These are phyloP conservation scores for Panthera uncia DNA, from an alignment of 2,113 vertebrate species.

Conservation along the genomic window DNA sequence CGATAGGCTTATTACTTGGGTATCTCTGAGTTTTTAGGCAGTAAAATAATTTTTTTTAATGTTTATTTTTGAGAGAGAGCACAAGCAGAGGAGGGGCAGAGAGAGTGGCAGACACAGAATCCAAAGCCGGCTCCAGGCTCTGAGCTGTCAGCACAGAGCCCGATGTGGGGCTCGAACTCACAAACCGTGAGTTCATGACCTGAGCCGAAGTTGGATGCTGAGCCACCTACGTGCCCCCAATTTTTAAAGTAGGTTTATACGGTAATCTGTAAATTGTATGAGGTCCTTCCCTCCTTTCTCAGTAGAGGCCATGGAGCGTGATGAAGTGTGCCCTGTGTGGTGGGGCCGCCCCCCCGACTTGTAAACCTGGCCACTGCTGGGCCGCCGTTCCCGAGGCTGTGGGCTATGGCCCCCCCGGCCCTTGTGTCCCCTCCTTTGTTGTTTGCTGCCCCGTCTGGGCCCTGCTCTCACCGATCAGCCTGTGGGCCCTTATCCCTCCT, in stretches of 20 bases:
- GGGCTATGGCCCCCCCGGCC: neutral
- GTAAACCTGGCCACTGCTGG: no score
- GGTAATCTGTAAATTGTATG: neutral
- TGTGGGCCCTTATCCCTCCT: no score
- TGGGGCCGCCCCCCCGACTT: accelerated
- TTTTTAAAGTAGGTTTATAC: neutral
- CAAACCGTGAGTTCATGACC: no score
- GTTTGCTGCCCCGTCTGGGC: neutral
- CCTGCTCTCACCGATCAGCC: neutral
- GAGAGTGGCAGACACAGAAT: no score
- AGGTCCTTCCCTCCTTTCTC: neutral
- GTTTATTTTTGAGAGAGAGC: no score
- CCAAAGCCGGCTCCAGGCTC: no score
- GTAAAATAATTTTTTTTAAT: neutral
- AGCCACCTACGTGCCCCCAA: no score
- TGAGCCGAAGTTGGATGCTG: no score
- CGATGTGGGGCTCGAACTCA: no score
- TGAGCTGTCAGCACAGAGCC: no score
- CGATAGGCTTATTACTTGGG: neutral
- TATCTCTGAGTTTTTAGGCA: neutral
- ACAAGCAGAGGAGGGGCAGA: no score
- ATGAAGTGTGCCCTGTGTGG: neutral
- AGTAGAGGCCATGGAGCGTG: accelerated
- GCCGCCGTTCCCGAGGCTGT: neutral
- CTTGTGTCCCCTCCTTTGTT: neutral